phyloP scores from a whole-genome alignment of 2,797 vertebrate species.

The Hypotaenidia okinawae region DNA sequence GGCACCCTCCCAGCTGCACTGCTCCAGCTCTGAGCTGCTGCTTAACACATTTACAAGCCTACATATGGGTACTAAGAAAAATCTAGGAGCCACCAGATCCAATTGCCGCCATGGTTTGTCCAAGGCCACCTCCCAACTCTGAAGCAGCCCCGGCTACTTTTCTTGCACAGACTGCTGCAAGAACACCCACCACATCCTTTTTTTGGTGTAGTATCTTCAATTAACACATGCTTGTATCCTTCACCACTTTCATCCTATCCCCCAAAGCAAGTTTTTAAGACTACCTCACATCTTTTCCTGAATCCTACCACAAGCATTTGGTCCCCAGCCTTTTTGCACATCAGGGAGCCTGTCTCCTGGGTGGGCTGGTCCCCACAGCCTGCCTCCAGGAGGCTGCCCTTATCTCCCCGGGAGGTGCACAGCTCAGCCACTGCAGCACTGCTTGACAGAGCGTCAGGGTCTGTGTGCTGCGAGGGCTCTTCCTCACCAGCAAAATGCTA shows the following conservation, averaged over 20 bases:
- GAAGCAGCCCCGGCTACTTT: not conserved
- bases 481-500: not conserved
- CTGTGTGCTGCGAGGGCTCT: not conserved
- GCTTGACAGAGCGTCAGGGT: not conserved
- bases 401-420: not conserved
- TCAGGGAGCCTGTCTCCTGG: accelerated
- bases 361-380: not conserved
- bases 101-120: not conserved
- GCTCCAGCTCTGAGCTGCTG: not conserved
- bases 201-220: not conserved
- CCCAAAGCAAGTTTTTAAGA: not conserved
- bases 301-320: not conserved
- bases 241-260: not conserved
- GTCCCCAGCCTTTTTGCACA: not conserved
- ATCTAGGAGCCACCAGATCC: not conserved
- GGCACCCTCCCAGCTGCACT: not conserved
- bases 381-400: not conserved
- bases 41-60: not conserved
- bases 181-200: accelerated
- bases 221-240: not conserved
- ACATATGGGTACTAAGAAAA: accelerated
- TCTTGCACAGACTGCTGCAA: not conserved
- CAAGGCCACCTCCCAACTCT: not conserved
- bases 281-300: not conserved
- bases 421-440: not conserved